phyloP scores from a whole-genome alignment of 2,113 vertebrate species.

The Rhabdomys dilectus region DNA sequence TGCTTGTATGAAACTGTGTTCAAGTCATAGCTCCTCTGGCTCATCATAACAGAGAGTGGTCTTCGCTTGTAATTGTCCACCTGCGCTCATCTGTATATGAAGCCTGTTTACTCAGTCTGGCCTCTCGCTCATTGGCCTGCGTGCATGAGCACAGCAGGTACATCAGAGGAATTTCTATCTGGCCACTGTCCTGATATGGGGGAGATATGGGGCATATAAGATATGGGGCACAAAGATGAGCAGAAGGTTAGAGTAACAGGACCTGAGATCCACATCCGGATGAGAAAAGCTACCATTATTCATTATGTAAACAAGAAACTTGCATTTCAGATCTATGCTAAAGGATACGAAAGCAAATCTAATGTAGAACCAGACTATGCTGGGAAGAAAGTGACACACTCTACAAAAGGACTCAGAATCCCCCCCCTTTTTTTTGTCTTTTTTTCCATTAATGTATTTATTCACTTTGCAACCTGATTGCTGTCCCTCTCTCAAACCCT shows the following conservation, averaged over 20 bases:
- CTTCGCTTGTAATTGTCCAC: neutral
- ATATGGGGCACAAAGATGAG: neutral
- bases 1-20: neutral
- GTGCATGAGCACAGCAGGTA: neutral
- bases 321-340: neutral
- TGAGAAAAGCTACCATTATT: neutral
- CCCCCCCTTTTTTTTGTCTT: too few relatives aligned
- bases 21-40: neutral
- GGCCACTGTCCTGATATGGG: neutral
- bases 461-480: too few relatives aligned
- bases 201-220: too few relatives aligned
- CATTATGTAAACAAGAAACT: neutral
- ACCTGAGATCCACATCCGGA: neutral
- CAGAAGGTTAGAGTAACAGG: neutral
- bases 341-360: neutral
- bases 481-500: too few relatives aligned
- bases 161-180: neutral
- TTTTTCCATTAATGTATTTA: too few relatives aligned
- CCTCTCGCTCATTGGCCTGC: neutral
- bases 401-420: neutral
- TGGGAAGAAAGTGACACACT: neutral
- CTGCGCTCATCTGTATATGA: neutral
- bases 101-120: neutral
- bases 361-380: neutral
- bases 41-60: neutral